Conservation (phyloP, 2,888 invertebrate species). For the Halictus quadricinctus region DNA sequence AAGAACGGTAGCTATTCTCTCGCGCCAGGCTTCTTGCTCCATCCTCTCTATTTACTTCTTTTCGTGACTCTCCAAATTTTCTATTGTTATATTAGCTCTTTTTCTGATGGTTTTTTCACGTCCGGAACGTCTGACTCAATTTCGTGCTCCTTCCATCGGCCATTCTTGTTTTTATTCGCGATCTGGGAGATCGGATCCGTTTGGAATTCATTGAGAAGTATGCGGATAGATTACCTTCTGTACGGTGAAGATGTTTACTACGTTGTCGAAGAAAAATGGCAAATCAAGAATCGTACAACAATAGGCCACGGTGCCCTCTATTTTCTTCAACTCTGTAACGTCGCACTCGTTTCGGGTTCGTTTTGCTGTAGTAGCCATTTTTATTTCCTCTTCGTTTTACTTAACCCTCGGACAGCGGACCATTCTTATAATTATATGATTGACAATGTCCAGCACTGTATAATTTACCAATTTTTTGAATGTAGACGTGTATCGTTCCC, state of each 20-base stretch:
- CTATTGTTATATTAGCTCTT: not conserved
- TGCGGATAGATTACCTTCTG: not conserved
- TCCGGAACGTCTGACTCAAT: not conserved
- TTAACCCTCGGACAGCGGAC: too few species aligned
- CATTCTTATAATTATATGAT: too few species aligned
- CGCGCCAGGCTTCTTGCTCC: not conserved
- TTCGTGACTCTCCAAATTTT: not conserved
- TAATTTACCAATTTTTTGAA: too few species aligned
- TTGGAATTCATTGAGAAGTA: not conserved
- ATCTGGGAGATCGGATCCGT: not conserved
- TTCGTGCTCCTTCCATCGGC: not conserved
- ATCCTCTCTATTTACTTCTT: not conserved
- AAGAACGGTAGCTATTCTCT: slow-evolving; percentile 7
- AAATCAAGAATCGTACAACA: too few species aligned
- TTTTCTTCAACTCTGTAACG: too few species aligned
- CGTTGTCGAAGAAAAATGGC: not conserved
- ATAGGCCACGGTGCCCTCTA: too few species aligned
- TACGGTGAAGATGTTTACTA: not conserved
- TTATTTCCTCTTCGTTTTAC: too few species aligned
- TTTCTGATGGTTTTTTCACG: not conserved
- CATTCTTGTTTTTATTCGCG: not conserved
- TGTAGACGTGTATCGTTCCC: too few species aligned
- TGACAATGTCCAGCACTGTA: too few species aligned
- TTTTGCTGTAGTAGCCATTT: too few species aligned
- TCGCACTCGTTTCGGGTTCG: too few species aligned